Conservation (phyloP, 2,888 invertebrate genomes). For the Onchidella celtica region DNA sequence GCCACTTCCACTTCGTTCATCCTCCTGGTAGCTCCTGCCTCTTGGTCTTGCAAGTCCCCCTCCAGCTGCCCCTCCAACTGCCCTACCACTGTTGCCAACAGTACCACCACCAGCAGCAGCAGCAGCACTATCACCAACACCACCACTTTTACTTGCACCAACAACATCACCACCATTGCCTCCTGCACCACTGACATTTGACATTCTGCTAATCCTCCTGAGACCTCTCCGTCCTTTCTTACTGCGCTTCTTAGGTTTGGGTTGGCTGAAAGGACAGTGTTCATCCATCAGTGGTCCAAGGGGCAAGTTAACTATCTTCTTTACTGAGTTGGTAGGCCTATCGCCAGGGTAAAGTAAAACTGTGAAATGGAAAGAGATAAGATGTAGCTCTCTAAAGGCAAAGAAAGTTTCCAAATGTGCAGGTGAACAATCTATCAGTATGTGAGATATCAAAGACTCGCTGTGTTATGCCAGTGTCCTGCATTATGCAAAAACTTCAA, state of each 20-base stretch:
- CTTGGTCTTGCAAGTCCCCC: not conserved
- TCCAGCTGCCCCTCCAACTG: too few species aligned
- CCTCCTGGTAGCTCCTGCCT: not conserved
- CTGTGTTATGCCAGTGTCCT: too few species aligned
- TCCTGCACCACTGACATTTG: not conserved
- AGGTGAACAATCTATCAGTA: too few species aligned
- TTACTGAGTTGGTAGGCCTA: slow-evolving; percentile 59
- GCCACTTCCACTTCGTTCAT: not conserved
- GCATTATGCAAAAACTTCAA: too few species aligned
- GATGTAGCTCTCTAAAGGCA: too few species aligned
- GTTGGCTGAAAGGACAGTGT: slow-evolving; percentile 28
- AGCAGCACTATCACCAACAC: not conserved
- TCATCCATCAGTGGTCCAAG: slow-evolving; percentile 58
- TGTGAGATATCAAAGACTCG: too few species aligned
- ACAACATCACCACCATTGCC: not conserved
- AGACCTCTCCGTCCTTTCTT: slow-evolving; percentile 9
- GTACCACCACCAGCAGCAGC: not conserved
- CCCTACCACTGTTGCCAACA: not conserved
- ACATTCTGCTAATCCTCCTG: not conserved
- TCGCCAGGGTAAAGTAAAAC: slow-evolving; percentile 68
- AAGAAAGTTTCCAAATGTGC: too few species aligned
- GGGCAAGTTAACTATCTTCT: slow-evolving; percentile 65
- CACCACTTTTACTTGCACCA: not conserved
- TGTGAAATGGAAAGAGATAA: too few species aligned
- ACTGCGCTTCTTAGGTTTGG: slow-evolving; percentile 1